phyloP scores from a whole-genome alignment of 1,140 invertebrate genomes.

The Eueides isabella region DNA sequence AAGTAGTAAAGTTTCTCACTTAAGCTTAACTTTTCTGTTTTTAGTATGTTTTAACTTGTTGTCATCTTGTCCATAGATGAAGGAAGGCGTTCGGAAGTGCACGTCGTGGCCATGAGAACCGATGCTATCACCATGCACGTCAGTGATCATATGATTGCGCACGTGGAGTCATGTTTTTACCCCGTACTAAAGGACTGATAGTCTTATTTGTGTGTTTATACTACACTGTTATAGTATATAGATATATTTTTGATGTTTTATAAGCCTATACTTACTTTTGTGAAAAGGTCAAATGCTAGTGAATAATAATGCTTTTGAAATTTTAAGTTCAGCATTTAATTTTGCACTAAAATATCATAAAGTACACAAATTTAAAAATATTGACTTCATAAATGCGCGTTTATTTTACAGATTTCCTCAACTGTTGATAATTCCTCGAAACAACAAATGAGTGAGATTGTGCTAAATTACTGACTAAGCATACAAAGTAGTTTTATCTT shows the following conservation, averaged over 20 bases:
- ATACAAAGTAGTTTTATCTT: constrained; percentile 47
- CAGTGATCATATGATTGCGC: constrained; percentile 56
- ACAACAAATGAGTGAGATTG: constrained; percentile 40
- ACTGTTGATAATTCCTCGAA: constrained; percentile 31
- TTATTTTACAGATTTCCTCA: constrained; percentile 17
- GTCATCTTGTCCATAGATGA: background rate
- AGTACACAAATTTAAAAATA: too few species aligned
- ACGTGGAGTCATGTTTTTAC: constrained; percentile 38
- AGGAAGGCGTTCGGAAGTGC: constrained; percentile 60
- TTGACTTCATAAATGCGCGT: too few species aligned
- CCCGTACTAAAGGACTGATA: constrained; percentile 5
- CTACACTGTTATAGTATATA: background rate
- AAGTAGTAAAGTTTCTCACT: background rate
- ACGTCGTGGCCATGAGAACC: constrained; percentile 66
- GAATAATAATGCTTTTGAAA: too few species aligned
- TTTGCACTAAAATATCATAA: background rate
- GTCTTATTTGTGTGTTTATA: background rate
- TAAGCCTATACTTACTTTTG: background rate
- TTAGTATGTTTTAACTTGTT: background rate
- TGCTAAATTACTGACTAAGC: constrained; percentile 42
- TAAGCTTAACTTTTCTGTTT: background rate
- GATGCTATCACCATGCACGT: constrained; percentile 70
- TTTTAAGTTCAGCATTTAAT: too few species aligned
- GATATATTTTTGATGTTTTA: background rate
- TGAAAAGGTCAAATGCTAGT: background rate